Evolutionary conservation across 2,113 vertebrate species (phyloP).

Genomic region (Coracopsis vasa): DNA sequence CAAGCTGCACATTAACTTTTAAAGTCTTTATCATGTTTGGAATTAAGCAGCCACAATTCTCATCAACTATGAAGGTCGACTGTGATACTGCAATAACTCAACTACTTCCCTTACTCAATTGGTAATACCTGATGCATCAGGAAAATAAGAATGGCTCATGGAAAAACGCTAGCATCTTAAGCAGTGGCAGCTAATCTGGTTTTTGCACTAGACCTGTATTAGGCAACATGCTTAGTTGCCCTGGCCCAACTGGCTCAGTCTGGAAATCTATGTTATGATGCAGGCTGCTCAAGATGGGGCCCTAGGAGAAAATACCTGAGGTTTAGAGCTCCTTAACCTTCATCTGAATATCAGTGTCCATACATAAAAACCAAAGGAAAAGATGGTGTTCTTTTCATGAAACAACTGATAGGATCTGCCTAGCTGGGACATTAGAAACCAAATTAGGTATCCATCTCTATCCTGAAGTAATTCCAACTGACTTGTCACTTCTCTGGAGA

Average conservation of each 20-base stretch:
- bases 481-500: not conserved
- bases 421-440: not conserved
- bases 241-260: not conserved
- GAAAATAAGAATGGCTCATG: not conserved
- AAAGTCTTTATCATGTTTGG: conserved; percentile 23
- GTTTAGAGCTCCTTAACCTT: not conserved
- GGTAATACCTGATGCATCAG: not conserved
- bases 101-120: not conserved
- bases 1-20: conserved; percentile 37
- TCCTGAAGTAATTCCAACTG: not conserved
- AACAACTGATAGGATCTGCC: not conserved
- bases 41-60: conserved; percentile 19
- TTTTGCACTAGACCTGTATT: not conserved
- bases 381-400: rapidly evolving
- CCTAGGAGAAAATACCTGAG: not conserved
- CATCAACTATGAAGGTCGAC: not conserved
- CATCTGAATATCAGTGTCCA: not conserved
- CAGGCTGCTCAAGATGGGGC: not conserved
- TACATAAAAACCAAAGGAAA: not conserved
- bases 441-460: not conserved
- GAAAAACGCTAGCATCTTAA: not conserved
- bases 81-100: not conserved
- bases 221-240: rapidly evolving
- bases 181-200: not conserved
- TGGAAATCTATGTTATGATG: not conserved